These are phyloP conservation scores for Diprion similis DNA, from an alignment of 1,140 invertebrate species.

Conservation along the genomic window DNA sequence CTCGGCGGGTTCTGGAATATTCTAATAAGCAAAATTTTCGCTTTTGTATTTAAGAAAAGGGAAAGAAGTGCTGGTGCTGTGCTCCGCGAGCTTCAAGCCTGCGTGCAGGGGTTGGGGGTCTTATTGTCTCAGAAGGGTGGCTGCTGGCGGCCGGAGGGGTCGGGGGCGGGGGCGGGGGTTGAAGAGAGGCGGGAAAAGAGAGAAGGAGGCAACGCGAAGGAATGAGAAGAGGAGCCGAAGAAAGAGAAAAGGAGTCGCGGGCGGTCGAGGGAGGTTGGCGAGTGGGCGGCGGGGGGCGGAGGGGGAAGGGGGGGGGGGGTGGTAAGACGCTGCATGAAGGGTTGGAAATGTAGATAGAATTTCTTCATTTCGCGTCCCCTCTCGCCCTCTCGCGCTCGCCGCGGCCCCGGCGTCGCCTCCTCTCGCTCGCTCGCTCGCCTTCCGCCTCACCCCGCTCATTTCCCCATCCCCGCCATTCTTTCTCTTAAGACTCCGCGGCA, in stretches of 20 bases:
- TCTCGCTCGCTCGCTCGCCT: neutral
- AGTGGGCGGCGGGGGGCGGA: slow-evolving; percentile 1
- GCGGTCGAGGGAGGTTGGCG: slow-evolving; percentile 24
- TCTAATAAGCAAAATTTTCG: slow-evolving; percentile 61
- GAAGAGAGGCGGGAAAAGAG: slow-evolving; percentile 23
- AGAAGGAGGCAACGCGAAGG: slow-evolving; percentile 23
- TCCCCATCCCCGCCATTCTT: slow-evolving; percentile 58
- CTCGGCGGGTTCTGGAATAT: slow-evolving; percentile 43
- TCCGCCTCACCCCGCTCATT: slow-evolving; percentile 34
- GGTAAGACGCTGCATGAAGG: slow-evolving; percentile 62
- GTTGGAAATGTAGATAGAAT: slow-evolving; percentile 65
- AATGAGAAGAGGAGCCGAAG: slow-evolving; percentile 32
- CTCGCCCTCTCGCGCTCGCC: slow-evolving; percentile 34
- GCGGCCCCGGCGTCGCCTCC: slow-evolving; percentile 25
- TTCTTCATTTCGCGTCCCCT: slow-evolving; percentile 62
- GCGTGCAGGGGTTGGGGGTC: slow-evolving; percentile 42
- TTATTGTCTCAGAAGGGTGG: slow-evolving; percentile 59
- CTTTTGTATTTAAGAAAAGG: slow-evolving; percentile 61
- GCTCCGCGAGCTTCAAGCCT: slow-evolving; percentile 20
- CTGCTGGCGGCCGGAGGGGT: slow-evolving; percentile 32
- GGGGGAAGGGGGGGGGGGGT: slow-evolving; percentile 32
- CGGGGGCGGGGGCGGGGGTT: slow-evolving; percentile 14
- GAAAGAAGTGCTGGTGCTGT: slow-evolving; percentile 48
- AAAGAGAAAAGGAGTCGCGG: slow-evolving; percentile 23
- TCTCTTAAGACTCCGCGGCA: slow-evolving; percentile 64